Conservation (phyloP, 1,140 invertebrate genomes). For the Papilio polyxenes region DNA sequence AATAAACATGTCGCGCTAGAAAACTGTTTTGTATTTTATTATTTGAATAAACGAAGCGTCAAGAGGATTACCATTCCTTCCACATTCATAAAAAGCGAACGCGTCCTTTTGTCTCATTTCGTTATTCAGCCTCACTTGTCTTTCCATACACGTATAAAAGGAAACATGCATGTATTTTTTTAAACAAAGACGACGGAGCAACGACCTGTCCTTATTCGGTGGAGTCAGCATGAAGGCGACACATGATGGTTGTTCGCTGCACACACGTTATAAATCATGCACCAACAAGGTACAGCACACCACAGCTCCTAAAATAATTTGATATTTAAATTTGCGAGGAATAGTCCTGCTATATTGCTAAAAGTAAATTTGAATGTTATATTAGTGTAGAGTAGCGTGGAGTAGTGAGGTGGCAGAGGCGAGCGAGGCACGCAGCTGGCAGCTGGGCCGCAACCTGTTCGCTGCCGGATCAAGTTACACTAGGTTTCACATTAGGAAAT, state of each 20-base stretch:
- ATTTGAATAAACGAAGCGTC: slow-evolving; percentile 51
- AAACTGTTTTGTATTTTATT: slow-evolving; percentile 40
- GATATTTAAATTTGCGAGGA: not conserved
- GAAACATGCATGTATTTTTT: slow-evolving; percentile 68
- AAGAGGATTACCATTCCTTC: slow-evolving; percentile 54
- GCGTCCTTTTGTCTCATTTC: slow-evolving; percentile 66
- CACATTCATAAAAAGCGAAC: slow-evolving; percentile 58
- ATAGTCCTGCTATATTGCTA: slow-evolving; percentile 48
- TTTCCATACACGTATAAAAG: slow-evolving; percentile 69
- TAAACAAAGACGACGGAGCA: slow-evolving; percentile 75
- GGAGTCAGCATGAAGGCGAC: slow-evolving; percentile 64
- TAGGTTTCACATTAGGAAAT: slow-evolving; percentile 79
- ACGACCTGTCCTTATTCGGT: slow-evolving; percentile 79
- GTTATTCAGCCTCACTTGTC: slow-evolving; percentile 66
- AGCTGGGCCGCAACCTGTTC: slow-evolving; percentile 76
- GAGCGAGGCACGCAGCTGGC: slow-evolving; percentile 65
- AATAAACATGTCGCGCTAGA: slow-evolving; percentile 35
- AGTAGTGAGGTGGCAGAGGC: not conserved
- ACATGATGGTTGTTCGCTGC: slow-evolving; percentile 49
- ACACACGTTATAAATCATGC: slow-evolving; percentile 35
- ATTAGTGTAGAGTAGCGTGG: slow-evolving; percentile 55
- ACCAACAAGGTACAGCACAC: slow-evolving; percentile 38
- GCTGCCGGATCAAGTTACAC: slow-evolving; percentile 71
- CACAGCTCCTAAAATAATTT: slow-evolving; percentile 17
- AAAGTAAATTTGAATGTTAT: slow-evolving; percentile 68